Evolutionary conservation across 2,113 vertebrate genomes (phyloP).

Genomic region (Nyctibius bracteatus): DNA sequence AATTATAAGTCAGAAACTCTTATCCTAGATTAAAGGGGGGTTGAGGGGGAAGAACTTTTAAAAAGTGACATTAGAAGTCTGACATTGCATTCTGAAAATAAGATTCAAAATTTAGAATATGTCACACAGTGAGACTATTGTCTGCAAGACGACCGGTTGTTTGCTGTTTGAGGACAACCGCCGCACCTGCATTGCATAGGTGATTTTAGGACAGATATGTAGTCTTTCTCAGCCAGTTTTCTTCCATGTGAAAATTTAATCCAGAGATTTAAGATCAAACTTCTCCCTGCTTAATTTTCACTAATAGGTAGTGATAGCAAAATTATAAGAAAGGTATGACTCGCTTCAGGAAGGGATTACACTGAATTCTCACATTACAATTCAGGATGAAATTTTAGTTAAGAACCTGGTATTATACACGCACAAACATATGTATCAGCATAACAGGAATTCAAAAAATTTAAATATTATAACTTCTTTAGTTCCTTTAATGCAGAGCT

Average conservation of each 20-base stretch:
- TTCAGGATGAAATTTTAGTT: neutral
- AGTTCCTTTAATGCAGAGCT: neutral
- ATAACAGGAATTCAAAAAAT: neutral
- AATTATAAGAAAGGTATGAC: neutral
- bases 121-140: neutral
- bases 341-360: neutral
- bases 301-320: neutral
- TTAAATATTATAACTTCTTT: neutral
- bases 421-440: neutral
- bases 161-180: neutral
- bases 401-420: neutral
- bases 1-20: slow-evolving; percentile 37
- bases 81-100: neutral
- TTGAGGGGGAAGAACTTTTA: neutral
- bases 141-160: neutral
- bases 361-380: neutral
- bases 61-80: slow-evolving; percentile 8
- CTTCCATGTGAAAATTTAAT: neutral
- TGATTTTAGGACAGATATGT: neutral
- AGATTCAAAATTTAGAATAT: neutral
- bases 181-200: neutral
- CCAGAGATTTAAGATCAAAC: neutral
- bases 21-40: neutral
- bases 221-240: neutral
- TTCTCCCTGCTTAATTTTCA: neutral